A percentile compares a stretch with the other conserved stretches of the same genome.
Evolutionary conservation across 1,140 invertebrate species (phyloP).

Genomic region (Laupala kohalensis): DNA sequence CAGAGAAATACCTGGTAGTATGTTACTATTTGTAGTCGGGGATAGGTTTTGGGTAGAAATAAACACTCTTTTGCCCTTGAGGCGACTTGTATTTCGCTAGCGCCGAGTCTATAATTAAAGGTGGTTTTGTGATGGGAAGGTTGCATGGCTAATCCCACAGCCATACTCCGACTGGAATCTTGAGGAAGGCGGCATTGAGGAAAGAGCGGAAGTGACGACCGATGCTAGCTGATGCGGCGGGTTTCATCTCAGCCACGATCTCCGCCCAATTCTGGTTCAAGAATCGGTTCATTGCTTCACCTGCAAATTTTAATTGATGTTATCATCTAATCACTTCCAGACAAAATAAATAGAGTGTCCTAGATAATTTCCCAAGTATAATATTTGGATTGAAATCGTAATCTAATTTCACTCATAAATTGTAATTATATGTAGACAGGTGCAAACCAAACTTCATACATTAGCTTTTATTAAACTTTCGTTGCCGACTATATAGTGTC

Average conservation of each 20-base stretch:
- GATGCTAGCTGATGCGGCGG: slow-evolving; percentile 57
- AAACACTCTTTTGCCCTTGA: neutral
- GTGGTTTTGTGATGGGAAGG: slow-evolving; percentile 36
- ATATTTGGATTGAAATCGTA: too few relatives aligned
- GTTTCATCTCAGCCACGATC: slow-evolving; percentile 70
- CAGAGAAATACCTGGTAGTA: too few relatives aligned
- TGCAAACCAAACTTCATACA: too few relatives aligned
- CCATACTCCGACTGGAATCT: slow-evolving; percentile 64
- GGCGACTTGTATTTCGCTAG: neutral
- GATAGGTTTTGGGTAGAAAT: too few relatives aligned
- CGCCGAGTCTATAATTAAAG: neutral
- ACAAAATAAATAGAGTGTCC: too few relatives aligned
- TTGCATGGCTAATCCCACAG: slow-evolving; percentile 33
- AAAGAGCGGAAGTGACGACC: slow-evolving; percentile 64
- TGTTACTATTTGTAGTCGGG: too few relatives aligned
- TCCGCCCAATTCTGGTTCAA: slow-evolving; percentile 71
- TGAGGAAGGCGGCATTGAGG: slow-evolving; percentile 60
- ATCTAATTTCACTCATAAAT: too few relatives aligned
- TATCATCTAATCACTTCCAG: too few relatives aligned
- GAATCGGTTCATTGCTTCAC: slow-evolving; percentile 70
- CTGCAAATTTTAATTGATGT: slow-evolving; percentile 28
- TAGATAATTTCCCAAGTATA: too few relatives aligned
- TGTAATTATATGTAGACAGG: too few relatives aligned
- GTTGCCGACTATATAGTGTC: too few relatives aligned
- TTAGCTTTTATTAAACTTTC: too few relatives aligned